Evolutionary conservation across 1,140 invertebrate genomes (phyloP), one percentile per base, ranked within the genome.

Genomic region (Holcopasites calliopsidis): DNA sequence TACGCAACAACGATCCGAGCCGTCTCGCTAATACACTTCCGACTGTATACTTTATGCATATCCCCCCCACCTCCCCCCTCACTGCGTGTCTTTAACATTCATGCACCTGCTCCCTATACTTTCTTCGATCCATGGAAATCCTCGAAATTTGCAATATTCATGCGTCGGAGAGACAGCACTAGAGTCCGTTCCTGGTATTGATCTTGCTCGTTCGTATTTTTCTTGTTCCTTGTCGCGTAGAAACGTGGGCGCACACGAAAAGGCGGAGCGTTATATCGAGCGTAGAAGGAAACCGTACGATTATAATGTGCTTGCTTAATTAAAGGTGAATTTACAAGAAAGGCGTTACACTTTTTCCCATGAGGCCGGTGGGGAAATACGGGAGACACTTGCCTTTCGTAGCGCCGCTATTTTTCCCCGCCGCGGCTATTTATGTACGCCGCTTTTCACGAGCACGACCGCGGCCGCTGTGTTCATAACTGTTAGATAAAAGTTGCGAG

Each of bases 241-340:
- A 64, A 33, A 49, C 23, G 4, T 8, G 5, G 3, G 10, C 8
- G 21, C 7, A 23, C 1, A 44, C 3, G 1, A 28, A 28, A 26
- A 52, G 18, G 31, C n/a, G 18, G 10, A n/a, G n/a, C 47, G 18
- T 65, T 26, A 6, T 8, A 5, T 16, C 10, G 21, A 6, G 13
- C 40, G 58, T 26, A 31, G 16, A 38, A 21, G 18, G 8, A 62
- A 33, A n/a, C 28, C 13, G 4, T 2, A 2, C 28, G 47, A 13
- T 16, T 26, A 23, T 35, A 57, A 57, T 28, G 40, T 28, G 16
- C 40, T 60, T 2, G 28, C 28, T 73, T 73, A 66, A 74, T 74
- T 74, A 74, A 74, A 42, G 50, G 44, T 33, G 23, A 66, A 74
- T 74, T 74, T 64, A 73, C 35, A 65, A 52, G 49, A 64, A 72